Evolutionary conservation across 1,140 invertebrate species (phyloP).

Genomic region (Aphis craccivora): DNA sequence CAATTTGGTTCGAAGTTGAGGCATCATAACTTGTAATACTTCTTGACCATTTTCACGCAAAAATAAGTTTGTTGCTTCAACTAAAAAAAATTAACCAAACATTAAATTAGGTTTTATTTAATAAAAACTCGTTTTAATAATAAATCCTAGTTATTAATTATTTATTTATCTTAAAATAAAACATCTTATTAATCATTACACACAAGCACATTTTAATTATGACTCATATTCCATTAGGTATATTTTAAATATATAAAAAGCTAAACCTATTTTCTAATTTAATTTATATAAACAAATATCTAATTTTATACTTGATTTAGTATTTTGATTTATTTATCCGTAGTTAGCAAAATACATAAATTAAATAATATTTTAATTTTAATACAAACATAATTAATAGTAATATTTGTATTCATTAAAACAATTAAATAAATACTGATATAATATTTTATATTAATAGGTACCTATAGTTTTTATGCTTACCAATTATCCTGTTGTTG

Average conservation of each 20-base stretch:
- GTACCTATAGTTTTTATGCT: slow-evolving; percentile 59
- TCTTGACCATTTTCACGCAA: slow-evolving; percentile 75
- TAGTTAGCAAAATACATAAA: background rate
- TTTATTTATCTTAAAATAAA: background rate
- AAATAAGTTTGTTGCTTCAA: slow-evolving; percentile 77
- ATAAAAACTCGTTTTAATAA: too few species aligned
- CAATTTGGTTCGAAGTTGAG: slow-evolving; percentile 73
- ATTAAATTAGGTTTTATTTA: background rate
- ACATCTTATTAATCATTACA: background rate
- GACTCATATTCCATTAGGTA: background rate
- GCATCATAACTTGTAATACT: slow-evolving; percentile 74
- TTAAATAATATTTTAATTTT: background rate
- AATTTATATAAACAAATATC: background rate
- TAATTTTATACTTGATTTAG: background rate
- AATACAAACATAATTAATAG: background rate
- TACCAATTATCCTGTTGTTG: slow-evolving; percentile 75
- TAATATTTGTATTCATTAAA: too few species aligned
- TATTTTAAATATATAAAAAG: background rate
- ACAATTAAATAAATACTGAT: background rate
- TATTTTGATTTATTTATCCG: background rate
- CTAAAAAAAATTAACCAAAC: slow-evolving; percentile 65
- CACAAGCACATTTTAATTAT: background rate
- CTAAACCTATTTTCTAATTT: background rate
- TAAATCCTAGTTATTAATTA: background rate
- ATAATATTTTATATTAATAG: background rate